Conservation (phyloP, 2,113 vertebrate species). For the Dolichotis patagonum region DNA sequence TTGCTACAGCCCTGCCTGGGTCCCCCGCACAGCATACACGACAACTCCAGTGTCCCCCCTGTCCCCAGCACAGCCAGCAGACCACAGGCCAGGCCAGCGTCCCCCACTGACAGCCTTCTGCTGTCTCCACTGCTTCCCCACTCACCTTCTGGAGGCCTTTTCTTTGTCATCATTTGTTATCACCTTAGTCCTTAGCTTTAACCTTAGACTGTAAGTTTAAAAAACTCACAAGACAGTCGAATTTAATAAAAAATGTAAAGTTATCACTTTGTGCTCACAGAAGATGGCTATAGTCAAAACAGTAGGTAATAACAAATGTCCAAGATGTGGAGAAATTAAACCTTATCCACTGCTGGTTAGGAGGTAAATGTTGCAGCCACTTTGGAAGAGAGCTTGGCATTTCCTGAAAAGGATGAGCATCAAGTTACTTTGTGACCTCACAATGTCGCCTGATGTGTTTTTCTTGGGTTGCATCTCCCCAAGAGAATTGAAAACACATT, state of each 20-base stretch:
- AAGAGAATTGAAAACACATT: background rate
- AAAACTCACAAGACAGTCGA: background rate
- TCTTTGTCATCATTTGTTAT: background rate
- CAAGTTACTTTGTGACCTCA: background rate
- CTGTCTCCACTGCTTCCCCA: background rate
- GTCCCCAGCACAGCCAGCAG: too few relatives aligned
- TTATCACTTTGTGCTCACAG: background rate
- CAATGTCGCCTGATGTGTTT: too few relatives aligned
- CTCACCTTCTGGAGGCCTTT: background rate
- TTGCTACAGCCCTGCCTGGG: background rate
- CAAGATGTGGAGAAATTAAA: background rate
- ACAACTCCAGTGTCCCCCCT: background rate
- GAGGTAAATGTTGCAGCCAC: too few relatives aligned
- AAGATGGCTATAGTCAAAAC: background rate
- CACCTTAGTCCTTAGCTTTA: background rate
- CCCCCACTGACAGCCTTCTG: background rate
- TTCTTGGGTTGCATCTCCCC: background rate
- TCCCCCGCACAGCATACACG: background rate
- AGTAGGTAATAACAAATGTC: accelerated
- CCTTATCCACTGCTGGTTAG: background rate
- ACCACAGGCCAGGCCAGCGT: accelerated
- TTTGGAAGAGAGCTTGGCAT: background rate
- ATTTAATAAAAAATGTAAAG: background rate
- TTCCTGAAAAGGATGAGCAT: background rate
- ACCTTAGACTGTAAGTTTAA: background rate